phyloP scores from a whole-genome alignment of 2,888 invertebrate species.

The Blastobasis lacticolella region DNA sequence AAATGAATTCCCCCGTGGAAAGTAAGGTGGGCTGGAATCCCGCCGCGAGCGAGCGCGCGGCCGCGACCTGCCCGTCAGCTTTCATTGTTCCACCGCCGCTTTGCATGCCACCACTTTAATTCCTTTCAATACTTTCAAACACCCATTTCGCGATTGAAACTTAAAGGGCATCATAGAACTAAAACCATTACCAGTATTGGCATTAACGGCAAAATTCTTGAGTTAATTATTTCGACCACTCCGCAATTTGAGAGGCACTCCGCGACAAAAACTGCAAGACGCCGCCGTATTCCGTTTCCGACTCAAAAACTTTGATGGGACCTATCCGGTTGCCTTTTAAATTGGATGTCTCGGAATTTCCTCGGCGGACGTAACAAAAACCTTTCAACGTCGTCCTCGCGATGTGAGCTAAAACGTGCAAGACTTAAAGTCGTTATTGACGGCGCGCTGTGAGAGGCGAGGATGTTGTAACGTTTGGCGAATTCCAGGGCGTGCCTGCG shows the following conservation, averaged over 20 bases:
- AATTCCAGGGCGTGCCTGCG: slow-evolving; percentile 36
- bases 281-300: slow-evolving; percentile 7
- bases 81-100: slow-evolving; percentile 53
- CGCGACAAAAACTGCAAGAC: slow-evolving; percentile 11
- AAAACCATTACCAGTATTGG: too few relatives aligned
- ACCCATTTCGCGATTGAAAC: slow-evolving; percentile 33
- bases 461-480: slow-evolving; percentile 37
- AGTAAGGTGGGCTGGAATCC: slow-evolving; percentile 47
- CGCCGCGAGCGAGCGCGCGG: slow-evolving; percentile 40
- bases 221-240: too few relatives aligned
- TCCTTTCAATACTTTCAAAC: slow-evolving; percentile 25
- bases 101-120: slow-evolving; percentile 43
- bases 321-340: slow-evolving; percentile 50
- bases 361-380: slow-evolving; percentile 49
- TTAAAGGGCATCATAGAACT: slow-evolving; percentile 7
- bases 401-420: slow-evolving; percentile 25
- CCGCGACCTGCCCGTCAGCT: slow-evolving; percentile 50
- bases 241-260: slow-evolving; percentile 3
- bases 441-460: slow-evolving; percentile 20
- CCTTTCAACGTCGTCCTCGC: slow-evolving; percentile 19
- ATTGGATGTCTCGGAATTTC: slow-evolving; percentile 56
- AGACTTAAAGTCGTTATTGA: slow-evolving; percentile 39
- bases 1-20: slow-evolving; percentile 50
- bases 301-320: slow-evolving; percentile 27
- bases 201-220: too few relatives aligned